Base-by-base conservation (phyloP, 2,888 invertebrate genomes). In the Timema podura region DNA sequence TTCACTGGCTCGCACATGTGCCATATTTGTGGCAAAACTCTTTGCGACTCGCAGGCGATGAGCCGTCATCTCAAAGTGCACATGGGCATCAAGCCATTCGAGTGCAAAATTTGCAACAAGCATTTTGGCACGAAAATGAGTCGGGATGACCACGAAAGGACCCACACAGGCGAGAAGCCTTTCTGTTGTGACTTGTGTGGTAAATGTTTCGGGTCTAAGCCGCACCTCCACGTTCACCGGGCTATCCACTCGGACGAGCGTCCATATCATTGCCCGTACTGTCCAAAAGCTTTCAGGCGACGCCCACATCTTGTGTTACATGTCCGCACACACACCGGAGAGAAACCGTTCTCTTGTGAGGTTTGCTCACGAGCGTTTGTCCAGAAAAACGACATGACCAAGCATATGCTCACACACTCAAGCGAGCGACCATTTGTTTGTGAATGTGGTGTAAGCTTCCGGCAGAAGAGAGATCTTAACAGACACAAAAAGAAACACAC, bases 11-110 rank as follows among this genome's bases (percentile, higher is more conserved):
- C 61, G 5, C 45, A 30, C 61, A 61, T 61, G 30, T 61, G 61
- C 45, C 61, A 61, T 45, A 61, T 61, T 7, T 89, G 89, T 78
- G 88, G 88, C 5, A 88, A 87, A 75, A 86, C 85, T 76, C 89
- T 89, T 80, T 85, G 87, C 13, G 87, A 86, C 15, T 85, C 85
- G 48, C 85, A 85, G 75, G 72, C 71, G 2, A 48, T 71, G 47
- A 30, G 61, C 30, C 67, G 73, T 30, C 73, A 73, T 46, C 46
- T 66, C 5, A 51, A 48, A 16, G 68, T 73, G 30, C 73, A 73
- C 54, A 61, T 48, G 44, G 69, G 69, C 13, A 64, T 57, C 10
- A 69, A 68, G 61, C 64, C 65, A 13, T 69, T 47, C 45, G 16
- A 11, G 9, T 73, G 73, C 61, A 68, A 66, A 30, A 68, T 59